phyloP scores from a whole-genome alignment of 2,888 invertebrate genomes.

The Notocelia uddmanniana region DNA sequence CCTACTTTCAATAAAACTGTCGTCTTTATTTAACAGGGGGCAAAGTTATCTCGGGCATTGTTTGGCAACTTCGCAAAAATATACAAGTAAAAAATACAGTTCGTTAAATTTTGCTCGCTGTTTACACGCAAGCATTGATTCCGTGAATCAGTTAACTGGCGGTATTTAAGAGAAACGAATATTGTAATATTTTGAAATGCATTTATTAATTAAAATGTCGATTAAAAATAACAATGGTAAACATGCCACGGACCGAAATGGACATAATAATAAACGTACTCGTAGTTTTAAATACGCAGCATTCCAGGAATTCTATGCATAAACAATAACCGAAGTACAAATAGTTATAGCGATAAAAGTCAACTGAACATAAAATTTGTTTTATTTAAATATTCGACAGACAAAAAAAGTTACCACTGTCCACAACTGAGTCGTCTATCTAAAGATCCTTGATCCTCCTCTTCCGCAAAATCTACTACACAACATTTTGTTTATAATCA shows the following conservation, averaged over 20 bases:
- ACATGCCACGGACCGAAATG: neutral
- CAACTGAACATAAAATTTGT: too few relatives aligned
- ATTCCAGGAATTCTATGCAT: neutral
- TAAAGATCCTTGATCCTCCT: too few relatives aligned
- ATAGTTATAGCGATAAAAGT: too few relatives aligned
- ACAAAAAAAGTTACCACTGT: too few relatives aligned
- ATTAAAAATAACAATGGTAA: neutral
- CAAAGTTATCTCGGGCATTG: constrained; percentile 75
- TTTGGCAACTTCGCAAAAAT: constrained; percentile 54
- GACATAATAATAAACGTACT: neutral
- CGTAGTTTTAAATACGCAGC: neutral
- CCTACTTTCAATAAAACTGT: constrained; percentile 85
- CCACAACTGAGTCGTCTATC: too few relatives aligned
- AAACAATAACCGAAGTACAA: too few relatives aligned
- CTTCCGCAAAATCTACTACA: too few relatives aligned
- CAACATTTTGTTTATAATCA: too few relatives aligned
- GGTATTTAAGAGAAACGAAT: constrained; percentile 42
- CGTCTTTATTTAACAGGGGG: constrained; percentile 83
- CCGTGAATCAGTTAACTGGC: constrained; percentile 16
- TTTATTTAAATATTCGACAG: too few relatives aligned
- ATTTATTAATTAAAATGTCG: neutral
- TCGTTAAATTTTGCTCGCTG: constrained; percentile 46
- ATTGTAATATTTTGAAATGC: constrained; percentile 27
- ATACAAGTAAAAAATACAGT: constrained; percentile 48
- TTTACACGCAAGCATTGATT: constrained; percentile 35